These are phyloP conservation scores for Apocrypta bakeri DNA, from an alignment of 1,140 invertebrate species.

Conservation along the genomic window DNA sequence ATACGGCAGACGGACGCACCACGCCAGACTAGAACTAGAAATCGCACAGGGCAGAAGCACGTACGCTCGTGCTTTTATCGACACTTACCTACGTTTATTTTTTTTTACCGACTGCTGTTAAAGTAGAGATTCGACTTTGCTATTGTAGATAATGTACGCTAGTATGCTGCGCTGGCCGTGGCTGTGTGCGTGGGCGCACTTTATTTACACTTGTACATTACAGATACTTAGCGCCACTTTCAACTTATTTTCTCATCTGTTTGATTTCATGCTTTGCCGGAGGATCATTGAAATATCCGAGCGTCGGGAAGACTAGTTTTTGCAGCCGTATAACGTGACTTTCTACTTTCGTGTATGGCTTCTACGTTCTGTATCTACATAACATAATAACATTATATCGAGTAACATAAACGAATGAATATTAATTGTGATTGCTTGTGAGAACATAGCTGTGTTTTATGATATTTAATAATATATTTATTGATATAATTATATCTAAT, in stretches of 20 bases:
- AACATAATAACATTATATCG: too few relatives aligned
- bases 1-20: too few relatives aligned
- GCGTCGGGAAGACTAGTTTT: too few relatives aligned
- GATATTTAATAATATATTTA: neutral
- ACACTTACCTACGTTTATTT: neutral
- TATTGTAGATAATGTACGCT: neutral
- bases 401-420: too few relatives aligned
- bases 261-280: too few relatives aligned
- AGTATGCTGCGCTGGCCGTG: neutral
- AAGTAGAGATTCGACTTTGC: slow-evolving; percentile 1
- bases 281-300: too few relatives aligned
- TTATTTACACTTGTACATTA: neutral
- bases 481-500: too few relatives aligned
- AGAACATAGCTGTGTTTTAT: neutral
- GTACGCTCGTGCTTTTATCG: neutral
- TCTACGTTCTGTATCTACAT: too few relatives aligned
- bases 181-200: neutral
- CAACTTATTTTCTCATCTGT: neutral
- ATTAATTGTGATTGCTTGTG: neutral
- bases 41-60: neutral
- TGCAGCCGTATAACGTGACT: too few relatives aligned
- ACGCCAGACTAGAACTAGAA: too few relatives aligned
- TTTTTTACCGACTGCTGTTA: neutral
- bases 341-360: too few relatives aligned
- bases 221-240: neutral